Percentiles rank a stretch among this genome's conserved stretches.
Evolutionary conservation across 2,113 vertebrate species (phyloP).

Genomic region (Ranitomeya variabilis): DNA sequence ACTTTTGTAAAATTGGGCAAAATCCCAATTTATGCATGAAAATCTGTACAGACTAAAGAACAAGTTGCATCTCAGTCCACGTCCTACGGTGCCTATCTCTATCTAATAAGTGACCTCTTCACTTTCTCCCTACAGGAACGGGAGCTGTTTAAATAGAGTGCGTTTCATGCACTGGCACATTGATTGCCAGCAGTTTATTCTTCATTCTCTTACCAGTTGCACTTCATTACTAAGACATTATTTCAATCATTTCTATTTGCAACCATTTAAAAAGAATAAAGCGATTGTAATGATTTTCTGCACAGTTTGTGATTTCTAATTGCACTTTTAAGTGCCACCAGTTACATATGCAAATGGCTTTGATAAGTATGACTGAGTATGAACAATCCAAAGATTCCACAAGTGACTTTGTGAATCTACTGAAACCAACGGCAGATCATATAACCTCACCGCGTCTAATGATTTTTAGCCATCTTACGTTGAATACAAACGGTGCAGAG

Average conservation of each 20-base stretch:
- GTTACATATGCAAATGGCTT: conserved; percentile 47
- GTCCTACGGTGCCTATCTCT: background rate
- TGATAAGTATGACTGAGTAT: conserved; percentile 41
- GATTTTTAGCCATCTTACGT: background rate
- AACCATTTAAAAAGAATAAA: conserved; percentile 49
- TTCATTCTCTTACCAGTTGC: conserved; percentile 9
- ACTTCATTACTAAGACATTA: conserved; percentile 49
- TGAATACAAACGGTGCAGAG: no score
- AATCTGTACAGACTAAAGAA: background rate
- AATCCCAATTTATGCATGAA: background rate
- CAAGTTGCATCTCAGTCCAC: background rate
- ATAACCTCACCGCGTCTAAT: background rate
- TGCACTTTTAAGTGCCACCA: conserved; percentile 37
- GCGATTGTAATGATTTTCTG: conserved; percentile 44
- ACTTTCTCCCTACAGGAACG: background rate
- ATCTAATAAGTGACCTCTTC: background rate
- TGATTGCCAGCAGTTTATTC: background rate
- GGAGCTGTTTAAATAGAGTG: background rate
- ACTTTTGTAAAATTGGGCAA: background rate
- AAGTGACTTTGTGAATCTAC: conserved; percentile 6
- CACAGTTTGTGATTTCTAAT: conserved; percentile 55
- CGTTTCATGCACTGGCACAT: background rate
- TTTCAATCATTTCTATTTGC: conserved; percentile 48
- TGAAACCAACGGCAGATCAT: background rate
- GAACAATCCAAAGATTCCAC: conserved; percentile 32